Evolutionary conservation across 2,113 vertebrate genomes (phyloP).

Genomic region (Nycticorax nycticorax): DNA sequence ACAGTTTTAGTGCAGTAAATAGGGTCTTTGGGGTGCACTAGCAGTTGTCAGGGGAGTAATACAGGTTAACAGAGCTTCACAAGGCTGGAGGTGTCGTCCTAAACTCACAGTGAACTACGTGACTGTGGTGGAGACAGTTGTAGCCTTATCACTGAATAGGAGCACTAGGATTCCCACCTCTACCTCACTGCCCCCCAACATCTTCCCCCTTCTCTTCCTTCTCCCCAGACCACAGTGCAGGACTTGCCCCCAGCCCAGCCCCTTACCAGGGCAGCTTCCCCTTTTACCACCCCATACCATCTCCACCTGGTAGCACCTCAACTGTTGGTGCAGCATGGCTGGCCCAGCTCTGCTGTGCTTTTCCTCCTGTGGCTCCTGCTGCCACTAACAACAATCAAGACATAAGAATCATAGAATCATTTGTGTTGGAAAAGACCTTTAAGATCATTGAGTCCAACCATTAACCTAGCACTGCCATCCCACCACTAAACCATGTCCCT

Average conservation of each 20-base stretch:
- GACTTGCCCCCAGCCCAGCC: neutral
- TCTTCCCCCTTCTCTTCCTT: neutral
- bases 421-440: too few species aligned
- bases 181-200: neutral
- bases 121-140: neutral
- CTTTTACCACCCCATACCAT: neutral
- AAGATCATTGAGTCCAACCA: too few species aligned
- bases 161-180: neutral
- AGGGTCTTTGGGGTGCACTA: neutral
- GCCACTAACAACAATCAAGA: neutral
- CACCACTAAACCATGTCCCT: too few species aligned
- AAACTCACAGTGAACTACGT: neutral
- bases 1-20: neutral
- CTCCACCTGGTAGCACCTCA: neutral
- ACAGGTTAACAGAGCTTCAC: neutral
- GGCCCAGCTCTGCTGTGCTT: fast-evolving
- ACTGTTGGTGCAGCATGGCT: neutral
- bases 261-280: neutral
- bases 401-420: too few species aligned
- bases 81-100: neutral
- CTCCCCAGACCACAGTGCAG: neutral
- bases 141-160: neutral
- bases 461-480: too few species aligned
- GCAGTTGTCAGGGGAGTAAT: neutral
- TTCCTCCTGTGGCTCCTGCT: neutral